phyloP scores from a whole-genome alignment of 2,113 vertebrate genomes.

The Laterallus jamaicensis region DNA sequence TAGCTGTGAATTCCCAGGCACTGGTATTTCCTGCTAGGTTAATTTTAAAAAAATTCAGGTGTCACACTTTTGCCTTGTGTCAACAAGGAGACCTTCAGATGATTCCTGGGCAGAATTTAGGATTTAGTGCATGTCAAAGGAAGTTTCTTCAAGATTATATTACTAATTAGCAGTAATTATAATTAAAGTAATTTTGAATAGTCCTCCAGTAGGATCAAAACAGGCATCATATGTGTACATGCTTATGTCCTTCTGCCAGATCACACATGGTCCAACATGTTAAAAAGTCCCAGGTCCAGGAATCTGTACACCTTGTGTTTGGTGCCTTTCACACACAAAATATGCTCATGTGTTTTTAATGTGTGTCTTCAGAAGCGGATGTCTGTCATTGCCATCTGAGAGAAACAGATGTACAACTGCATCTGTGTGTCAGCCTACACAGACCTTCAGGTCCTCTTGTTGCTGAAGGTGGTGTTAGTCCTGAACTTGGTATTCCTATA shows the following conservation, averaged over 20 bases:
- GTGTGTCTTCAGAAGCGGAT: not conserved
- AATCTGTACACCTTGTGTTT: not conserved
- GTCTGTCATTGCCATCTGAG: not conserved
- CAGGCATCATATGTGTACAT: not conserved
- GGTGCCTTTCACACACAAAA: not conserved
- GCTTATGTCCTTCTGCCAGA: accelerated
- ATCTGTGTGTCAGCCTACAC: not conserved
- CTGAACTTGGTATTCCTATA: not conserved
- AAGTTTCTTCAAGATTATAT: not conserved
- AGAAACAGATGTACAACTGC: not conserved
- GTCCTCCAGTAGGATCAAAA: not conserved
- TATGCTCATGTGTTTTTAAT: not conserved
- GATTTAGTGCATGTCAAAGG: not conserved
- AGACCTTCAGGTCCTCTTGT: not conserved
- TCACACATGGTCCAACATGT: not conserved
- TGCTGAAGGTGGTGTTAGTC: not conserved
- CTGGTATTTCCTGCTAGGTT: not conserved
- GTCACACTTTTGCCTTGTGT: not conserved
- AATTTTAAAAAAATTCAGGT: not conserved
- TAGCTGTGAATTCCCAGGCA: not conserved
- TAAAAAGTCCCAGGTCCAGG: not conserved
- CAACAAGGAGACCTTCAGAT: not conserved
- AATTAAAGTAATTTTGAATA: not conserved
- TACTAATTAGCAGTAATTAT: too few relatives aligned
- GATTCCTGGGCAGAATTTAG: not conserved